phyloP scores from a whole-genome alignment of 2,797 vertebrate species.

The Potorous gilbertii region DNA sequence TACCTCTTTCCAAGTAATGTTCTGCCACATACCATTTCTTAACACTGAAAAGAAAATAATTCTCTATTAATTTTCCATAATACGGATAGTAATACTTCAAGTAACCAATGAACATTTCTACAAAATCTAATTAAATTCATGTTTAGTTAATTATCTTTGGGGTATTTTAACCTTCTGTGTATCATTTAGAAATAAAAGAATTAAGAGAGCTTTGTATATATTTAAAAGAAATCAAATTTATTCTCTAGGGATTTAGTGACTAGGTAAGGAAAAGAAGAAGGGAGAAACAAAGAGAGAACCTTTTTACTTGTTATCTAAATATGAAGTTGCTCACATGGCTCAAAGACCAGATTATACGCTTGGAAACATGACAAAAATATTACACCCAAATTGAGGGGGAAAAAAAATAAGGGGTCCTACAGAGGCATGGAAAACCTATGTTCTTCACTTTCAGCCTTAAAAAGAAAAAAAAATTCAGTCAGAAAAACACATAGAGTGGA shows the following conservation, averaged over 20 bases:
- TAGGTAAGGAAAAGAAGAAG: neutral
- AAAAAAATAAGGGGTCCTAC: neutral
- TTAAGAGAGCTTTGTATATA: neutral
- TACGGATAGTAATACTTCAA: neutral
- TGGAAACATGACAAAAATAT: neutral
- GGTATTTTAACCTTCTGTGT: neutral
- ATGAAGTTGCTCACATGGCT: neutral
- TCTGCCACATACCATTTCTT: conserved; percentile 95
- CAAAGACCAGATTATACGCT: neutral
- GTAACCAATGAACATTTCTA: conserved; percentile 4
- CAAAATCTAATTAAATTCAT: conserved; percentile 19
- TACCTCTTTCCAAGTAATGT: conserved; percentile 99
- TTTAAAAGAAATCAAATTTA: neutral
- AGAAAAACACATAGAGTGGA: neutral
- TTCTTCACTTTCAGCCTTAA: neutral
- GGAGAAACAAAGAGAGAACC: neutral
- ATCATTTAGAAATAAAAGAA: neutral
- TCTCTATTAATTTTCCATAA: conserved; percentile 51
- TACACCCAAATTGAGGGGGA: neutral
- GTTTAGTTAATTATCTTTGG: conserved; percentile 18
- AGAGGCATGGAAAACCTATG: neutral
- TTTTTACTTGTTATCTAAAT: neutral
- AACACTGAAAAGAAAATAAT: conserved; percentile 90
- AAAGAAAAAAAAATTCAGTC: neutral
- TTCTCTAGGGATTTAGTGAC: neutral